phyloP scores from a whole-genome alignment of 2,888 invertebrate genomes.

The Eucriotettix oculatus region DNA sequence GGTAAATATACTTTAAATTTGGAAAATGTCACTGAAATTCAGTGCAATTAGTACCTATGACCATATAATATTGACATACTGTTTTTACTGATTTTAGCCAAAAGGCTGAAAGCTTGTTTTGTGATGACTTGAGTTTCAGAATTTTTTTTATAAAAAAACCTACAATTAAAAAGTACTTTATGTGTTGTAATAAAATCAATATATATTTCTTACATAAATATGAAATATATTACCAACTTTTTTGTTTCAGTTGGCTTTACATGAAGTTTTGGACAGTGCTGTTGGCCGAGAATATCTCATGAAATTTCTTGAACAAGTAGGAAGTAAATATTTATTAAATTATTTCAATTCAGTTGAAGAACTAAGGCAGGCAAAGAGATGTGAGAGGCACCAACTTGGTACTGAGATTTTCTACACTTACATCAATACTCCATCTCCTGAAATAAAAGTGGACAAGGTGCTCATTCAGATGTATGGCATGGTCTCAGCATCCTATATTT shows the following conservation, averaged over 20 bases:
- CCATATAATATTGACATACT: too few relatives aligned
- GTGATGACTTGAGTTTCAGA: too few relatives aligned
- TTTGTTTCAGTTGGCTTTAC: conserved; percentile 43
- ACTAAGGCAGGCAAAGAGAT: conserved; percentile 54
- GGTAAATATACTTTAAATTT: too few relatives aligned
- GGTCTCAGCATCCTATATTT: too few relatives aligned
- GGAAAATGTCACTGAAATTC: too few relatives aligned
- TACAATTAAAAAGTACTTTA: too few relatives aligned
- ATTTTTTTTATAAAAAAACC: too few relatives aligned
- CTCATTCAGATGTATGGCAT: neutral
- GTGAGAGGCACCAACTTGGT: conserved; percentile 69
- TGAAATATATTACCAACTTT: conserved; percentile 7
- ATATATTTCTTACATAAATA: neutral
- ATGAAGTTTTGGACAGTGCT: conserved; percentile 58
- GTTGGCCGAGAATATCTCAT: conserved; percentile 66
- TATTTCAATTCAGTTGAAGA: conserved; percentile 80
- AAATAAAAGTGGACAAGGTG: conserved; percentile 65
- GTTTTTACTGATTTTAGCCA: too few relatives aligned
- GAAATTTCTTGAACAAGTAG: conserved; percentile 64
- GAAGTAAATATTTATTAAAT: conserved; percentile 68
- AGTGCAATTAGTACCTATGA: too few relatives aligned
- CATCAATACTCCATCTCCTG: conserved; percentile 62
- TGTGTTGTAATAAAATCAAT: too few relatives aligned
- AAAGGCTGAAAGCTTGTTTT: too few relatives aligned
- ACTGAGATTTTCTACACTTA: conserved; percentile 87